phyloP scores from a whole-genome alignment of 2,888 invertebrate genomes.

The Leucoma salicis region DNA sequence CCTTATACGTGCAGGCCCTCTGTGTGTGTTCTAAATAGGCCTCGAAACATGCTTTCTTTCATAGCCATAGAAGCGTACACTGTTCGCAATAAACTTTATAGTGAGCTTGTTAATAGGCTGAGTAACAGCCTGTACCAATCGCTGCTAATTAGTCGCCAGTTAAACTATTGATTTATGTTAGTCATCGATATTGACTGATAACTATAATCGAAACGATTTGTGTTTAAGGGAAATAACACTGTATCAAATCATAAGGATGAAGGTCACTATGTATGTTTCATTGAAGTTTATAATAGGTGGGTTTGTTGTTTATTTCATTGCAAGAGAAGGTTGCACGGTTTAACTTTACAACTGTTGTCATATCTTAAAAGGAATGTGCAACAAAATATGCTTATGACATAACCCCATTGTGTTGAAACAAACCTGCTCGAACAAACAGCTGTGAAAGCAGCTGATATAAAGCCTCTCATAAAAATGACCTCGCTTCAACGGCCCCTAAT shows the following conservation, averaged over 20 bases:
- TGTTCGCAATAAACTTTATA: constrained; percentile 21
- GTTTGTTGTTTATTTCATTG: too few species aligned
- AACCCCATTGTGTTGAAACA: background rate
- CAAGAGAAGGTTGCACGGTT: too few species aligned
- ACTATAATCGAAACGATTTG: too few species aligned
- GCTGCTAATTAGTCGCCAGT: constrained; percentile 24
- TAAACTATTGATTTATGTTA: background rate
- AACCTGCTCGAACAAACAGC: constrained; percentile 11
- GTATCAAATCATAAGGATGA: background rate
- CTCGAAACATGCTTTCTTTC: constrained; percentile 25
- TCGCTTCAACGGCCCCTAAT: constrained; percentile 34
- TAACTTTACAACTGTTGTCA: too few species aligned
- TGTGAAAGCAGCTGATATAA: constrained; percentile 12
- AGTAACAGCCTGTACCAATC: constrained; percentile 22
- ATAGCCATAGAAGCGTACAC: constrained; percentile 14
- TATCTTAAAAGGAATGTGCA: background rate
- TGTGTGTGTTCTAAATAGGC: too few species aligned
- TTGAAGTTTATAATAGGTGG: too few species aligned
- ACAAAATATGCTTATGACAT: background rate
- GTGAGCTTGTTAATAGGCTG: constrained; percentile 26
- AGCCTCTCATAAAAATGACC: constrained; percentile 23
- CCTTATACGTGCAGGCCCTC: too few species aligned
- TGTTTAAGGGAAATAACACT: too few species aligned
- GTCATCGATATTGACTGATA: too few species aligned
- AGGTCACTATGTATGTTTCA: too few species aligned